phyloP scores from a whole-genome alignment of 2,797 vertebrate species.

The Chrosomus eos region DNA sequence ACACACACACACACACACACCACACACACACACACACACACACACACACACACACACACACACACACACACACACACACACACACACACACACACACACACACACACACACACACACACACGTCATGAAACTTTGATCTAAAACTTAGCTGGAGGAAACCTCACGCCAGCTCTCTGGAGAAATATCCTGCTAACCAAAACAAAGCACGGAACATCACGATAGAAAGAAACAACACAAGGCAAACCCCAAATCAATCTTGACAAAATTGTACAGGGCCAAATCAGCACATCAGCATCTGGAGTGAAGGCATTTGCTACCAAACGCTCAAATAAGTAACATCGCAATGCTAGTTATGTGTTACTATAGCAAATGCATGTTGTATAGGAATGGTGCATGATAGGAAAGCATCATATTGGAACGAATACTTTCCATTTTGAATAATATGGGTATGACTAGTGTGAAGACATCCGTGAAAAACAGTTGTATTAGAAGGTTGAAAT shows the following conservation, averaged over 20 bases:
- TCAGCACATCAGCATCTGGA: slow-evolving; percentile 31
- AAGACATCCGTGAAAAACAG: too few species aligned
- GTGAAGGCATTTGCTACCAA: slow-evolving; percentile 1
- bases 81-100: neutral
- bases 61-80: neutral
- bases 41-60: neutral
- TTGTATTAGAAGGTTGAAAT: too few species aligned
- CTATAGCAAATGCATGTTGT: neutral
- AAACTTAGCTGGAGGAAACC: slow-evolving; percentile 31
- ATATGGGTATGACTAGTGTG: too few species aligned
- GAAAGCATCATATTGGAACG: too few species aligned
- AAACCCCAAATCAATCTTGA: slow-evolving; percentile 37
- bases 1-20: neutral
- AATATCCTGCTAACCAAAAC: slow-evolving; percentile 43
- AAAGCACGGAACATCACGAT: slow-evolving; percentile 15
- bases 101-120: neutral
- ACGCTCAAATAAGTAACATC: neutral
- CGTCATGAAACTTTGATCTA: slow-evolving; percentile 39
- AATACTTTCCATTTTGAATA: too few species aligned
- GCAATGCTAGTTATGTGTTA: neutral
- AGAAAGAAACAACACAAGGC: neutral
- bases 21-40: neutral
- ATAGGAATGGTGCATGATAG: neutral
- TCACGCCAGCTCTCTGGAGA: slow-evolving; percentile 23
- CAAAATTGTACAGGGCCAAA: slow-evolving; percentile 39